These are phyloP conservation scores for Girardia tigrina DNA, from an alignment of 2,888 invertebrate genomes.

Conservation along the genomic window DNA sequence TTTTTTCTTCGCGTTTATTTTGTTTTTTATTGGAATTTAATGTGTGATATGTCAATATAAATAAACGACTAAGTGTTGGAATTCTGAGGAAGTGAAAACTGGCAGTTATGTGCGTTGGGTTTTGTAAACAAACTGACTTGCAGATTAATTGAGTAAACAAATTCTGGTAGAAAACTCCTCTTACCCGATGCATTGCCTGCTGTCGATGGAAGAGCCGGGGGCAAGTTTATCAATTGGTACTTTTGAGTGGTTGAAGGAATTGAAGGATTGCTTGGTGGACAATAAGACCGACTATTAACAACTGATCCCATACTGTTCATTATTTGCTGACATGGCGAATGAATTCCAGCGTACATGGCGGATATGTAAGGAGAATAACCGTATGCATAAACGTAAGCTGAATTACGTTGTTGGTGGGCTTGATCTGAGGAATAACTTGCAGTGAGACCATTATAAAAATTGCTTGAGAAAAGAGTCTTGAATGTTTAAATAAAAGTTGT, in stretches of 20 bases:
- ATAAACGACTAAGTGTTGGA: too few relatives aligned
- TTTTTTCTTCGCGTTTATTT: too few relatives aligned
- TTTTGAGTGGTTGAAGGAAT: slow-evolving; percentile 40
- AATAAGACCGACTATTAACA: not conserved
- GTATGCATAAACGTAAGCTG: not conserved
- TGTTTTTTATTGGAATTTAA: too few relatives aligned
- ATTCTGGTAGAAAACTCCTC: not conserved
- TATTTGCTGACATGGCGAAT: not conserved
- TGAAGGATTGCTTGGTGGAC: not conserved
- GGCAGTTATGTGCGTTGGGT: too few relatives aligned
- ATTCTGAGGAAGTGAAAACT: too few relatives aligned
- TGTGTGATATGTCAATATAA: too few relatives aligned
- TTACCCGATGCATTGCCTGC: not conserved
- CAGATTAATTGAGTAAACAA: not conserved
- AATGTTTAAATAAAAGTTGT: too few relatives aligned
- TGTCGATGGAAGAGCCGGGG: slow-evolving; percentile 38
- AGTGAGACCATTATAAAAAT: not conserved
- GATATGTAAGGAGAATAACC: not conserved
- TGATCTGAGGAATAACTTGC: not conserved
- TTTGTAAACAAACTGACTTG: not conserved
- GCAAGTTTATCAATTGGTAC: slow-evolving; percentile 42
- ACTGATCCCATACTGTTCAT: not conserved
- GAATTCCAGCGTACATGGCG: not conserved
- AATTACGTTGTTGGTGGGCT: not conserved
- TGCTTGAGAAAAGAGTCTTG: not conserved